Evolutionary conservation across 2,888 invertebrate species (phyloP).

Genomic region (Gasteruption jaculator): DNA sequence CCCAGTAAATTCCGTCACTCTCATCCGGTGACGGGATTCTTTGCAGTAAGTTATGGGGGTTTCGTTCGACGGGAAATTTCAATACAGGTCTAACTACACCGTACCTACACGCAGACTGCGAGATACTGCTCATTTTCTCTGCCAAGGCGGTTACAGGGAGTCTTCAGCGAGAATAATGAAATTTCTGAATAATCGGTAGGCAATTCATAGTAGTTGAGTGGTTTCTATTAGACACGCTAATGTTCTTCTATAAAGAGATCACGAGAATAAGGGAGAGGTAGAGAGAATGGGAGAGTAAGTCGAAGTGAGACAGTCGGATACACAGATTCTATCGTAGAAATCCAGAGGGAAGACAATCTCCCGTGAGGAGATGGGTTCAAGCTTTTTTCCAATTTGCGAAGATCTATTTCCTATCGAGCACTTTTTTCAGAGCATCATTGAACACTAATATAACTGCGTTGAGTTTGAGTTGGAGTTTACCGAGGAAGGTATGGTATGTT

Average conservation of each 20-base stretch:
- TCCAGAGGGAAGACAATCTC: conserved; percentile 49
- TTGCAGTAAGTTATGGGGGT: too few relatives aligned
- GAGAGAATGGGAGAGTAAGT: conserved; percentile 27
- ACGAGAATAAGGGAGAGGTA: conserved; percentile 5
- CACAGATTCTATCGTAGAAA: conserved; percentile 16
- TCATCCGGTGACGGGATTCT: too few relatives aligned
- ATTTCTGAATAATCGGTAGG: conserved; percentile 48
- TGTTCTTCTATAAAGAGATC: conserved; percentile 12
- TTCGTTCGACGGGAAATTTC: too few relatives aligned
- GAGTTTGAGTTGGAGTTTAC: conserved; percentile 25
- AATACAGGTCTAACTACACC: too few relatives aligned
- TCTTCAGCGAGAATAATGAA: conserved; percentile 49
- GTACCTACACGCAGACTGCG: too few relatives aligned
- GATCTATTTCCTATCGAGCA: conserved; percentile 50
- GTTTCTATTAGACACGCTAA: conserved; percentile 29
- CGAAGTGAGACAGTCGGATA: conserved; percentile 23
- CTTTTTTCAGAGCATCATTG: not conserved
- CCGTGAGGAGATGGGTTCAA: conserved; percentile 48
- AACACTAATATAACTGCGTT: conserved; percentile 6
- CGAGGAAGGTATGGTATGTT: conserved; percentile 27
- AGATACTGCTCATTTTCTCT: too few relatives aligned
- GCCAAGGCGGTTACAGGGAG: too few relatives aligned
- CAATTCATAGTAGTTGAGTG: conserved; percentile 45
- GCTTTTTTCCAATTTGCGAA: conserved; percentile 32
- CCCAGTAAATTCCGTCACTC: too few relatives aligned